A percentile compares a stretch with the other conserved stretches of the same genome.
Evolutionary conservation across 53 echinoderm and acorn worm genomes (phyloP).

Genomic region (Holothuria scabra): DNA sequence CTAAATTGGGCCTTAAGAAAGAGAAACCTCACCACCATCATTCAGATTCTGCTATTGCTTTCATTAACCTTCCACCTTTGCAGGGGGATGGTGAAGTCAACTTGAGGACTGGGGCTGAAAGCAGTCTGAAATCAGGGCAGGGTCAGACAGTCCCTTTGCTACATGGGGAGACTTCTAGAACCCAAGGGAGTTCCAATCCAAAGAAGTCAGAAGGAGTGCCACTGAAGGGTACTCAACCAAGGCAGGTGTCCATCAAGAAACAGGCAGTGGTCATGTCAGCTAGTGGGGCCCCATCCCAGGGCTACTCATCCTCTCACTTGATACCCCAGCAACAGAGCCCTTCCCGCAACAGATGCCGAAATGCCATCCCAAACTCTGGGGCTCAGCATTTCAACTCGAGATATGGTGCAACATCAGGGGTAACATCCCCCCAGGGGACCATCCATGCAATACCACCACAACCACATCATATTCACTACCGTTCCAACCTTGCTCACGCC

Average conservation of each 20-base stretch:
- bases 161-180: too few relatives aligned
- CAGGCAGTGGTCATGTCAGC: too few relatives aligned
- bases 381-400: conserved; percentile 70
- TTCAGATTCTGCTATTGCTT: conserved; percentile 82
- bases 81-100: conserved; percentile 62
- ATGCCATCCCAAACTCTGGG: conserved; percentile 44
- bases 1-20: conserved; percentile 76
- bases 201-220: too few relatives aligned
- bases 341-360: conserved; percentile 72
- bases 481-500: conserved; percentile 75
- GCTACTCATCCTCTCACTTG: conserved; percentile 52
- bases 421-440: conserved; percentile 68
- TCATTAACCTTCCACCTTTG: conserved; percentile 93
- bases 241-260: too few relatives aligned
- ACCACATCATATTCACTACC: conserved; percentile 84
- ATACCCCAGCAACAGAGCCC: conserved; percentile 78
- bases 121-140: conserved; percentile 15
- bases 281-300: too few relatives aligned
- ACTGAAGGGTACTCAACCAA: too few relatives aligned
- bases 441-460: conserved; percentile 72
- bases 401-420: conserved; percentile 74
- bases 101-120: conserved; percentile 15
- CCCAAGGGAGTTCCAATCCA: too few relatives aligned
- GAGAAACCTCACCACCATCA: conserved; percentile 79
- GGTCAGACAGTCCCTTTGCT: too few relatives aligned